A percentile compares a stretch with the other conserved stretches of the same genome.
These are phyloP conservation scores for Sebastolobus alascanus DNA, from an alignment of 2,797 vertebrate genomes.

Conservation along the genomic window DNA sequence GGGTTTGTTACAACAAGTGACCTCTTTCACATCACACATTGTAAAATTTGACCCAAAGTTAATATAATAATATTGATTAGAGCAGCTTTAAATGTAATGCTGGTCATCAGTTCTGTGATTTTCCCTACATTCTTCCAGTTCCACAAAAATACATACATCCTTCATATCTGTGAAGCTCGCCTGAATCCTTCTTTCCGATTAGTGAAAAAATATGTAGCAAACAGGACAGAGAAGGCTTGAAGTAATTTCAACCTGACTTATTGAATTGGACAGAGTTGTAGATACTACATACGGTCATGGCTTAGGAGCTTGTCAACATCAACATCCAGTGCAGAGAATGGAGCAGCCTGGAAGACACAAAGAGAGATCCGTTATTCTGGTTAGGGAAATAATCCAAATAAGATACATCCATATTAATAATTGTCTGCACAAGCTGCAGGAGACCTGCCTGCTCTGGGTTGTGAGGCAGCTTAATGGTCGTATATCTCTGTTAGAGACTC, in stretches of 20 bases:
- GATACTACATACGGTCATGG: constrained; percentile 35
- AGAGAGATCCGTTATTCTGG: not conserved
- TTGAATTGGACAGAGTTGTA: not conserved
- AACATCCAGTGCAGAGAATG: constrained; percentile 82
- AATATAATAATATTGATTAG: not conserved
- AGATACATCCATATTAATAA: not conserved
- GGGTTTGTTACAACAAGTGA: not conserved
- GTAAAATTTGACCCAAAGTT: not conserved
- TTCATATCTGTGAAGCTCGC: not conserved
- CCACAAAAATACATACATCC: not conserved
- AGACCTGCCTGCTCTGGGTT: not conserved
- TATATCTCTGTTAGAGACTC: not conserved
- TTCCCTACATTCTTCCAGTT: not conserved
- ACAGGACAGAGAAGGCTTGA: not conserved
- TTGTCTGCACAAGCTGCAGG: not conserved
- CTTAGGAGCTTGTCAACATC: constrained; percentile 64
- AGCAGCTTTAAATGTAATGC: not conserved
- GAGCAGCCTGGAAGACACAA: constrained; percentile 74
- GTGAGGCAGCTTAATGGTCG: not conserved
- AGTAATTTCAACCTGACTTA: not conserved
- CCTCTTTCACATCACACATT: not conserved
- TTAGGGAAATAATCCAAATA: not conserved
- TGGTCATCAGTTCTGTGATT: not conserved
- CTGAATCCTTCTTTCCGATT: not conserved
- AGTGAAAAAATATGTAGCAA: not conserved